Base-by-base conservation (phyloP, 1,140 invertebrate species). In the Armadillidium nasatum region DNA sequence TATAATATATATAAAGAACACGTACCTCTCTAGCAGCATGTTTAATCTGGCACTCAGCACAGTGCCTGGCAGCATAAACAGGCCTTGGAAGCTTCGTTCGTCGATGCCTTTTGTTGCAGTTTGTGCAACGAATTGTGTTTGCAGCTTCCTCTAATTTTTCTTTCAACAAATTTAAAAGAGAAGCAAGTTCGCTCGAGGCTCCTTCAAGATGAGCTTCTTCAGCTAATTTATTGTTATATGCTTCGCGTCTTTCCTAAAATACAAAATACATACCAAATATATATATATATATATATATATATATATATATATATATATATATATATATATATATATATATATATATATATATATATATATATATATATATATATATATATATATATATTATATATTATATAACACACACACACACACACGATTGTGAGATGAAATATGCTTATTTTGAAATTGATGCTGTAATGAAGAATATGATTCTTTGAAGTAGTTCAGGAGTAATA, bases 81-180 rank as follows among this genome's bases (percentile, higher is more conserved):
- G 93, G 93, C 83, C 94, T 87, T 80, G 93, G 90, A 22, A 93
- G 91, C 83, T 91, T 89, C 81, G 92, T 89, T 73, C 95, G 89
- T 83, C 92, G 92, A 85, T 97, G 95, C 76, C 94, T 89, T 44
- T 91, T 89, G 43, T 92, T 92, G 87, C 95, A 97, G 85, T 94
- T 94, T 85, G 93, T 95, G 86, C 93, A 95, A 83, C 91, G 87
- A 83, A 95, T 94, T 46, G 93, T 94, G 85, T 93, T 94, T 72
- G 92, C 92, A 68, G 93, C 94, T 85, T 94, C 93, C 84, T 95
- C 93, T 88, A 97, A 94, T 87, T 96, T 96, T 84, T 94, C 90
- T 84, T 96, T 93, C 78, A 96, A 86, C 43, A 74, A 73, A 11
- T 77, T 81, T 13, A 81, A 68, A 22, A 81, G 73, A 19, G 77